Conservation (phyloP, 1,140 invertebrate species). For the Bombus pyrosoma region DNA sequence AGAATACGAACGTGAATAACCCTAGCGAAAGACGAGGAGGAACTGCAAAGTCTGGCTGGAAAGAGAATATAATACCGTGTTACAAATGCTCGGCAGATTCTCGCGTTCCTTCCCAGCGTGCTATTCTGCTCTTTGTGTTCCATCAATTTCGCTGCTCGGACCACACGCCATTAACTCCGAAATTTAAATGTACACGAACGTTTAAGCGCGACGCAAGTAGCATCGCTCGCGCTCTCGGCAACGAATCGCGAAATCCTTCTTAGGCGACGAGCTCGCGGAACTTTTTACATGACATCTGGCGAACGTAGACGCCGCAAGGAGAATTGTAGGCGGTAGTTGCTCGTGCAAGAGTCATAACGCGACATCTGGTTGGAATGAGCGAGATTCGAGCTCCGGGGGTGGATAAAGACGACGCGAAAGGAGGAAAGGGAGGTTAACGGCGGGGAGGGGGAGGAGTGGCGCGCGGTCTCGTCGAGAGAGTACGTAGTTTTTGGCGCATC, state of each 20-base stretch:
- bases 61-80: too few relatives aligned
- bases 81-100: too few relatives aligned
- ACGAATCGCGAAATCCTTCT: conserved; percentile 13
- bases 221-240: neutral
- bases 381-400: conserved; percentile 28
- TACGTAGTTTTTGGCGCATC: conserved; percentile 61
- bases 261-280: conserved; percentile 12
- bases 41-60: neutral
- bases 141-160: too few relatives aligned
- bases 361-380: conserved; percentile 68
- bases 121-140: too few relatives aligned
- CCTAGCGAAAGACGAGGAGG: neutral
- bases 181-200: neutral
- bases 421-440: neutral
- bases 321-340: conserved; percentile 51
- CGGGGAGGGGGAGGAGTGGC: neutral
- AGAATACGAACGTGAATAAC: neutral
- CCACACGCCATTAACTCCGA: too few relatives aligned
- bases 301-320: conserved; percentile 33
- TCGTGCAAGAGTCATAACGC: conserved; percentile 68
- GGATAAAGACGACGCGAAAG: conserved; percentile 9
- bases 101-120: too few relatives aligned
- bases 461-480: neutral
- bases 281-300: conserved; percentile 72
- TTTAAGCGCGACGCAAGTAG: neutral